phyloP scores from a whole-genome alignment of 2,888 invertebrate genomes.

The Lysandra coridon region DNA sequence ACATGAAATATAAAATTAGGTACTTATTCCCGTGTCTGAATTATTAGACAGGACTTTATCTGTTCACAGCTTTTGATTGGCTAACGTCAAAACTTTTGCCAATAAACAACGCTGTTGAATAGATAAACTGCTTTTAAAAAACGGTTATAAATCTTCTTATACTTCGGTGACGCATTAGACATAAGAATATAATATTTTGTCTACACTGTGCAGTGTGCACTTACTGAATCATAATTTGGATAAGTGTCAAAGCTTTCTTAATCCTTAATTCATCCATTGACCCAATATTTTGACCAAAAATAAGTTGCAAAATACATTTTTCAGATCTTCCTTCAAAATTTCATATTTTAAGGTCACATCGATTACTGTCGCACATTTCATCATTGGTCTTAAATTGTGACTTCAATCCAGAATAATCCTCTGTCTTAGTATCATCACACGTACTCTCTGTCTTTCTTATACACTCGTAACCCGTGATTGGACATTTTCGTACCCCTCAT shows the following conservation, averaged over 20 bases:
- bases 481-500: neutral
- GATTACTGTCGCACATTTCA: neutral
- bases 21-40: too few relatives aligned
- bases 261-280: conserved; percentile 37
- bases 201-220: neutral
- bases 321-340: conserved; percentile 46
- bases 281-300: conserved; percentile 33
- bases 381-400: conserved; percentile 2
- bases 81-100: neutral
- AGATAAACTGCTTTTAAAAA: neutral
- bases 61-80: neutral
- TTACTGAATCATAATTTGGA: neutral
- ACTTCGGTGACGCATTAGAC: neutral
- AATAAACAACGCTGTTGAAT: neutral
- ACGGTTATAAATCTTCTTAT: neutral
- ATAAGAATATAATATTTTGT: neutral
- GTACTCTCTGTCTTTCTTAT: neutral
- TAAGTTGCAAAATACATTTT: neutral
- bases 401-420: neutral
- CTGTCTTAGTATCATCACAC: neutral
- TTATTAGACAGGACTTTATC: too few relatives aligned
- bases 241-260: conserved; percentile 16
- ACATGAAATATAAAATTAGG: too few relatives aligned
- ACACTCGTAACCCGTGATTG: neutral
- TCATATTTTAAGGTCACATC: neutral